Conservation (phyloP, 2,797 vertebrate species). For the Microctenopoma lineatum region DNA sequence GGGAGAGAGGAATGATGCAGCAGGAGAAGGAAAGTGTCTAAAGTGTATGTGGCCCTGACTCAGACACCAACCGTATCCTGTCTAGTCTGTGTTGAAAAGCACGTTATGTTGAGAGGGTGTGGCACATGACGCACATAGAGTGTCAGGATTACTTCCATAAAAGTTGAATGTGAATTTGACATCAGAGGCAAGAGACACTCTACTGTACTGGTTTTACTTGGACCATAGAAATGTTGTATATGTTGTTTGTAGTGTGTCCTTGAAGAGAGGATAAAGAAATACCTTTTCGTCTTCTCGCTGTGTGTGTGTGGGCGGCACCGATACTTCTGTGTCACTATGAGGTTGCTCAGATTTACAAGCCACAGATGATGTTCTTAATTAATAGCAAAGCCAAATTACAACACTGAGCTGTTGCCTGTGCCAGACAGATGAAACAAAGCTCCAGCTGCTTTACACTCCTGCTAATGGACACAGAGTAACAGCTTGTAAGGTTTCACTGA, state of each 20-base stretch:
- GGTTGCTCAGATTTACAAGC: conserved; percentile 35
- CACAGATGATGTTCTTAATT: conserved; percentile 40
- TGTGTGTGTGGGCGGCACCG: conserved; percentile 35
- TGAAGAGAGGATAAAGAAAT: too few species aligned
- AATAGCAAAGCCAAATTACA: conserved; percentile 36
- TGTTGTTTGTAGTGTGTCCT: conserved; percentile 24
- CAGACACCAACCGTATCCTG: conserved; percentile 3
- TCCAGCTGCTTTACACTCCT: conserved; percentile 10
- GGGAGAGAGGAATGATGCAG: conserved; percentile 11
- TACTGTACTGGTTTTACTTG: conserved; percentile 18
- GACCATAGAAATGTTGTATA: conserved; percentile 31
- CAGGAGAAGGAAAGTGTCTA: conserved; percentile 11
- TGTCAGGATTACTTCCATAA: conserved; percentile 5
- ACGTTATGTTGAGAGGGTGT: conserved; percentile 15
- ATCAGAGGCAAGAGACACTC: conserved; percentile 15
- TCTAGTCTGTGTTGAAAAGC: background rate
- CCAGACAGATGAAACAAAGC: conserved; percentile 28
- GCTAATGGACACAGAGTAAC: conserved; percentile 8
- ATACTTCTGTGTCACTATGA: conserved; percentile 16
- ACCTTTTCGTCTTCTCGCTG: too few species aligned
- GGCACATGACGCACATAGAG: conserved; percentile 5
- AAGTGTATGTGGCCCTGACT: conserved; percentile 19
- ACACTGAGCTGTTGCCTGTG: conserved; percentile 19
- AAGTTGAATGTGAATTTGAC: conserved; percentile 29
- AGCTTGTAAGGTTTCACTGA: conserved; percentile 1